Conservation (phyloP, 2,888 invertebrate species). For the Xylocampa areola region DNA sequence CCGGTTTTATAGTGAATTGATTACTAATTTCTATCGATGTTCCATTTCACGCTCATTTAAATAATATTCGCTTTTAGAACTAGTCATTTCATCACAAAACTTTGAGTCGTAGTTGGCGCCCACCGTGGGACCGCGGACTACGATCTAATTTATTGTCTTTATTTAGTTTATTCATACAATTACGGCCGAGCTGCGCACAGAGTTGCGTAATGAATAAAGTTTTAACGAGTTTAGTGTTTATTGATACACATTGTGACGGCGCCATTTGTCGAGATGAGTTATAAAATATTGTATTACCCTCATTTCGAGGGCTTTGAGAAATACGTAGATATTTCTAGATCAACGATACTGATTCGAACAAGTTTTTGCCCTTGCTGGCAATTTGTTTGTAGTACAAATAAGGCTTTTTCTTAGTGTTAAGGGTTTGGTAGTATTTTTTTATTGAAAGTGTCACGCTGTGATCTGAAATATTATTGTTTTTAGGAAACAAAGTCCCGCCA, state of each 20-base stretch:
- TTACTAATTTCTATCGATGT: conserved; percentile 13
- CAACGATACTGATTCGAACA: conserved; percentile 5
- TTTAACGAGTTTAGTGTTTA: conserved; percentile 52
- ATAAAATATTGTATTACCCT: conserved; percentile 32
- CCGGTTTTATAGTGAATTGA: too few species aligned
- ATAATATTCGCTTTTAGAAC: conserved; percentile 20
- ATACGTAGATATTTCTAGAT: neutral
- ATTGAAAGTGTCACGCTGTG: too few species aligned
- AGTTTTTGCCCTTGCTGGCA: neutral
- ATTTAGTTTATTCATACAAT: conserved; percentile 53
- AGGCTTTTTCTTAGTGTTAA: too few species aligned
- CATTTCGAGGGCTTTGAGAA: conserved; percentile 12
- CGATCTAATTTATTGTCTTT: conserved; percentile 43
- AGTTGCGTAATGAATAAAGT: conserved; percentile 56
- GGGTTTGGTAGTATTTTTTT: too few species aligned
- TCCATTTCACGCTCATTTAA: conserved; percentile 11
- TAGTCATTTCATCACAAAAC: conserved; percentile 29
- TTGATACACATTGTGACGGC: conserved; percentile 38
- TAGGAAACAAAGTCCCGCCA: too few species aligned
- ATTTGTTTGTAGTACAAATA: neutral
- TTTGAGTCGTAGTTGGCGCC: conserved; percentile 38
- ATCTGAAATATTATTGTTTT: too few species aligned
- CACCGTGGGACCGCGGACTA: conserved; percentile 37
- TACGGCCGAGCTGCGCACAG: conserved; percentile 31
- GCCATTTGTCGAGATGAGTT: conserved; percentile 18